Conservation (phyloP, 2,797 vertebrate species). For the Centropyge bicolor region DNA sequence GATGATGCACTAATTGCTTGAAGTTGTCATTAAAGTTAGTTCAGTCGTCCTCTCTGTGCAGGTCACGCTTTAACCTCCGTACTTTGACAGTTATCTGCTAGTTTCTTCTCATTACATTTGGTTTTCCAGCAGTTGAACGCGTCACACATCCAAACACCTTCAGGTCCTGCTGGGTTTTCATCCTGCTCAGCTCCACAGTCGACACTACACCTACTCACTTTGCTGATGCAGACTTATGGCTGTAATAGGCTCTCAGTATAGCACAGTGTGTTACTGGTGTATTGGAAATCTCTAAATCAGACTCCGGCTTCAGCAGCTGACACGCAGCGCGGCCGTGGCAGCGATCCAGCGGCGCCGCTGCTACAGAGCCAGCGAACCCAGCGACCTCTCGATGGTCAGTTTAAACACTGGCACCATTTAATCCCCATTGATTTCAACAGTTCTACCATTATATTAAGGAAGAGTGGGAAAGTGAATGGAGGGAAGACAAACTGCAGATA, state of each 20-base stretch:
- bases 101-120: neutral
- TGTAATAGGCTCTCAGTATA: slow-evolving; percentile 18
- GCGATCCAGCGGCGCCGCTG: slow-evolving; percentile 39
- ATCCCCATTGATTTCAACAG: slow-evolving; percentile 49
- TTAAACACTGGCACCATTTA: slow-evolving; percentile 51
- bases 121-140: neutral
- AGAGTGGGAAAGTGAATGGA: neutral
- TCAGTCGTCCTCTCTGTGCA: accelerated
- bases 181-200: slow-evolving; percentile 7
- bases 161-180: neutral
- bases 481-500: slow-evolving; percentile 20
- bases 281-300: slow-evolving; percentile 69
- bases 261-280: slow-evolving; percentile 37
- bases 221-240: slow-evolving; percentile 54
- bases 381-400: slow-evolving; percentile 30
- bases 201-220: slow-evolving; percentile 2
- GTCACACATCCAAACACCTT: neutral
- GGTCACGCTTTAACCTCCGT: neutral
- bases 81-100: neutral
- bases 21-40: neutral
- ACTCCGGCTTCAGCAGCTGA: slow-evolving; percentile 43
- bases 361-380: slow-evolving; percentile 36
- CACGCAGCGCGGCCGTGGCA: slow-evolving; percentile 33
- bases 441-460: slow-evolving; percentile 36
- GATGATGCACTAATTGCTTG: neutral